phyloP scores from a whole-genome alignment of 2,888 invertebrate species.

The Colostygia pectinataria region DNA sequence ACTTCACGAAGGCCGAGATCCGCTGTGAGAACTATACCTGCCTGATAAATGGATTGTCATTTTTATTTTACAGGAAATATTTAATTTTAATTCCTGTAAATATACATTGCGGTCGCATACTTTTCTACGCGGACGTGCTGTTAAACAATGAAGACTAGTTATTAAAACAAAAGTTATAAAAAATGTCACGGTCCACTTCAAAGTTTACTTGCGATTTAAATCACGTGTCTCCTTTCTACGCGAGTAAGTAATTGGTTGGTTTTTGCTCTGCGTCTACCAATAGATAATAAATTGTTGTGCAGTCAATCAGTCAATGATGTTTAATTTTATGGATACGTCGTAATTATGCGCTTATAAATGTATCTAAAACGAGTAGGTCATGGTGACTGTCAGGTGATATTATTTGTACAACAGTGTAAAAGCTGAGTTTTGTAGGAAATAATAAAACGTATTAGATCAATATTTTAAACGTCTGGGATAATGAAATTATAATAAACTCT shows the following conservation, averaged over 20 bases:
- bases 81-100: neutral
- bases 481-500: too few species aligned
- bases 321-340: neutral
- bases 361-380: too few species aligned
- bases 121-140: constrained; percentile 16
- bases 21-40: too few species aligned
- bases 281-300: constrained; percentile 41
- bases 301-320: constrained; percentile 10
- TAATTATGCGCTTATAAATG: too few species aligned
- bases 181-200: constrained; percentile 35
- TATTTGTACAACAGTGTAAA: too few species aligned
- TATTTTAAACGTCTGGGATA: too few species aligned
- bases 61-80: constrained; percentile 2
- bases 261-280: constrained; percentile 47
- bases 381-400: too few species aligned
- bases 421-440: too few species aligned
- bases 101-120: too few species aligned
- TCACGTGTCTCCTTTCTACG: constrained; percentile 34
- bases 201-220: constrained; percentile 34
- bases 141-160: constrained; percentile 7
- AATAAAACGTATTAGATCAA: too few species aligned
- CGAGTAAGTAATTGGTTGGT: constrained; percentile 39
- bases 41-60: too few species aligned
- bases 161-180: constrained; percentile 21
- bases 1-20: too few species aligned